Base-by-base conservation (phyloP, 64 coral and sea anemone genomes). In the Actinia tenebrosa region DNA sequence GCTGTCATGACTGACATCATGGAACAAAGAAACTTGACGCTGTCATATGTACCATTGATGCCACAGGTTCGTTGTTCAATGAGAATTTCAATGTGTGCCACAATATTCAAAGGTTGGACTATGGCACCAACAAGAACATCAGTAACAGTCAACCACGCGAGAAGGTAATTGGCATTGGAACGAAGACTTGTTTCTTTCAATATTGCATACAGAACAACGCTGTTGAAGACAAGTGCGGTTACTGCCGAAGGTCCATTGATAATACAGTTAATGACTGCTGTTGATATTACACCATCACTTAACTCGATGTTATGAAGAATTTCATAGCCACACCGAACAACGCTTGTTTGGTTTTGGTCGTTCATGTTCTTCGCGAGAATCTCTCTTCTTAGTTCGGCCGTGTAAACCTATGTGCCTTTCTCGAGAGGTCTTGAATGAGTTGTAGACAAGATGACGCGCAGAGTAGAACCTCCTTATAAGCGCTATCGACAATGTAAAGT, bases 1-100 rank as follows among this genome's bases (percentile, higher is more conserved):
- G 83, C 83, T 53, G 83, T 85, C 60, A 85, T 54, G 6, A 85
- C 83, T 4, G 83, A 85, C 83, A 85, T 85, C 83, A 85, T 56
- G 5, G 83, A 85, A 18, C 54, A 61, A 18, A 85, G 83, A 19
- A 85, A 85, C 56, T 85, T 85, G n/a, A 64, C 16, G 20, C 54
- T 64, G 56, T 85, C 83, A 64, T 61, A 85, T 42, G 30, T 46
- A 26, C 54, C 83, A 17, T 59, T 56, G 44, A 85, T 46, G 54
- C 3, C 26, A 43, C 83, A 85, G 5, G 16, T 61, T 44, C 53
- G 30, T 64, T 85, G 60, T 17, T 46, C 56, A 37, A 61, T 11
- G 10, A 85, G 83, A 3, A 85, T 54, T 85, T 59, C 83, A 53
- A 61, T 43, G 17, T 85, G 83, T 4, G 53, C 15, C 15, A 61